Evolutionary conservation across 2,888 invertebrate species (phyloP).

Genomic region (Leptopilina myrica): DNA sequence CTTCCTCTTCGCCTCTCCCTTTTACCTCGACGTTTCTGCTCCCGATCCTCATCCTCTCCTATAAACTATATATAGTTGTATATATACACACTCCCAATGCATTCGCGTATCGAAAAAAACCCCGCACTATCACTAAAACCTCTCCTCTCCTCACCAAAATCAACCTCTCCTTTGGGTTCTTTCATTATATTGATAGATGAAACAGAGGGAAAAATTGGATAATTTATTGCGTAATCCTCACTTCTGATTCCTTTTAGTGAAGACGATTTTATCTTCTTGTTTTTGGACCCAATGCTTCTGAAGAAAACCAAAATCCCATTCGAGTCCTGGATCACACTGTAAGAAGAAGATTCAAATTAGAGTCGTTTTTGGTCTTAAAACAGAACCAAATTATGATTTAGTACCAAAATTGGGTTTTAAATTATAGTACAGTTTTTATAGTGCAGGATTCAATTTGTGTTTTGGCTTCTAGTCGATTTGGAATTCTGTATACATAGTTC

Average conservation of each 20-base stretch:
- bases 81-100: constrained; percentile 42
- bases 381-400: too few species aligned
- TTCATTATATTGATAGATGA: neutral
- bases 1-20: constrained; percentile 59
- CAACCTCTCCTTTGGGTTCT: constrained; percentile 28
- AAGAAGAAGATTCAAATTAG: too few species aligned
- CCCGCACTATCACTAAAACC: constrained; percentile 35
- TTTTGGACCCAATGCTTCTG: too few species aligned
- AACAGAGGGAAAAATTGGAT: constrained; percentile 17
- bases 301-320: too few species aligned
- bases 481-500: too few species aligned
- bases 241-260: neutral
- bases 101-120: constrained; percentile 49
- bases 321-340: too few species aligned
- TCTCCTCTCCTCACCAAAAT: neutral
- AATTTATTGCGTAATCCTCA: neutral
- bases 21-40: constrained; percentile 55
- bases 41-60: constrained; percentile 36
- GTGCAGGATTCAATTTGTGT: too few species aligned
- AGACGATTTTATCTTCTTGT: too few species aligned
- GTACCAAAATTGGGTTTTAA: too few species aligned
- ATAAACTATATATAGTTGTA: neutral
- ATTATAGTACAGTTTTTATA: too few species aligned
- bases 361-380: too few species aligned
- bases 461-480: too few species aligned